Base-by-base conservation (phyloP, 2,113 vertebrate species). In the human (Homo sapiens) region DNA sequence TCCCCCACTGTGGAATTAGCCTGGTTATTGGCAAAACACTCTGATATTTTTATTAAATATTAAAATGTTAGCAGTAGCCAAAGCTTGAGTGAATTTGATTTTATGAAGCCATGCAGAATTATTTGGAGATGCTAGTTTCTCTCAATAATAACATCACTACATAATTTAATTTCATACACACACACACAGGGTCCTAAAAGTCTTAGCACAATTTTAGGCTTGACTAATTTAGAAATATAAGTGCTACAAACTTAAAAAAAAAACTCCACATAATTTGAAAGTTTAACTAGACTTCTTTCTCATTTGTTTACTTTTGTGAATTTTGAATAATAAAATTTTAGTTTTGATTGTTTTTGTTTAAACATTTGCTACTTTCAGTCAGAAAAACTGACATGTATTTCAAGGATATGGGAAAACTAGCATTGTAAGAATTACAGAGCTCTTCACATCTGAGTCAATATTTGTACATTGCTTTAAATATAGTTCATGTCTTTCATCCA, bases 51-150 rank as follows among this genome's bases (percentile, higher is more conserved):
- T 55, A 55, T 55, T 55, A 55, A 55, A 86, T 45, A 55, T 57
- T 61, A 90, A 90, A 73, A 89, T 91, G 59, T 90, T 70, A 64
- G 22, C 22, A 48, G 8, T 40, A 96, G 32, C 14, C 73, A 89
- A 87, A 59, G 13, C n/a, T 57, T 93, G 72, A 89, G 30, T 68
- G 64, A 57, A 78, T 81, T 87, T 93, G 80, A 93, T 76, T 92
- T 96, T 87, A 45, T 57, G 50, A 94, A 79, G 50, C 9, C 30
- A 50, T 81, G 43, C 10, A 52, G 66, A 94, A 92, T 92, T 94
- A 96, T 92, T 94, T 96, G 20, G 48, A 95, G 88, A 38, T 72
- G 4, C n/a, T 79, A 50, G 16, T 96, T 82, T 93, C 82, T 43
- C 23, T 86, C 20, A 88, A 6, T 72, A 76, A 82, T 92, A 68